Conservation (phyloP, 1,140 invertebrate species). For the Ceratosolen solmsi region DNA sequence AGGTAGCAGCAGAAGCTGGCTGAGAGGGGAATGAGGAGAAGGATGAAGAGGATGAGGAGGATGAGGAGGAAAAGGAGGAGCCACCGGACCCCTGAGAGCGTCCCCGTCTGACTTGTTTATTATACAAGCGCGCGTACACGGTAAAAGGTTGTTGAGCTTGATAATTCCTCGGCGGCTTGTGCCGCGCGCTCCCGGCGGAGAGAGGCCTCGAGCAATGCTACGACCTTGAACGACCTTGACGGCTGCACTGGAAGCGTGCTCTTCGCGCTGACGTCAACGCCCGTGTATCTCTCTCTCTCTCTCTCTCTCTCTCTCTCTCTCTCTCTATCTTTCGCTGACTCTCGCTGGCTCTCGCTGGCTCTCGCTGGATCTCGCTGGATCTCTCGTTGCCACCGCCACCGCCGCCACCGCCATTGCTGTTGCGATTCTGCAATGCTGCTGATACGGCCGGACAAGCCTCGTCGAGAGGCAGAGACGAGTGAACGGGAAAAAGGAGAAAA, state of each 20-base stretch:
- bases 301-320: conserved; percentile 24
- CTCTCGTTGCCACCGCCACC: not conserved
- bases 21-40: no score
- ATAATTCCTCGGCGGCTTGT: not conserved
- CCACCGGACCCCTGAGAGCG: not conserved
- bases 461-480: not conserved
- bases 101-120: conserved; percentile 61
- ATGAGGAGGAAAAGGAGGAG: not conserved
- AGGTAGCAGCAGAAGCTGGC: no score
- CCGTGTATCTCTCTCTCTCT: conserved; percentile 24
- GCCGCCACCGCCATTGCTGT: not conserved
- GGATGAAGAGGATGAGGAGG: no score
- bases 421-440: not conserved
- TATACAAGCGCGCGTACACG: conserved; percentile 45
- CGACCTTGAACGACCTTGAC: conserved; percentile 69
- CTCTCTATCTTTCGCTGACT: not conserved
- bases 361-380: not conserved
- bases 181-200: not conserved
- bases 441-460: not conserved
- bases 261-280: conserved; percentile 23
- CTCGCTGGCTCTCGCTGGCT: not conserved
- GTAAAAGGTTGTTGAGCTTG: conserved; percentile 59
- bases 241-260: conserved; percentile 14
- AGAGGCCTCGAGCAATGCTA: conserved; percentile 54
- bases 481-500: conserved; percentile 4